Conservation (phyloP, 2,888 invertebrate species). For the Caenorhabditis plicata region DNA sequence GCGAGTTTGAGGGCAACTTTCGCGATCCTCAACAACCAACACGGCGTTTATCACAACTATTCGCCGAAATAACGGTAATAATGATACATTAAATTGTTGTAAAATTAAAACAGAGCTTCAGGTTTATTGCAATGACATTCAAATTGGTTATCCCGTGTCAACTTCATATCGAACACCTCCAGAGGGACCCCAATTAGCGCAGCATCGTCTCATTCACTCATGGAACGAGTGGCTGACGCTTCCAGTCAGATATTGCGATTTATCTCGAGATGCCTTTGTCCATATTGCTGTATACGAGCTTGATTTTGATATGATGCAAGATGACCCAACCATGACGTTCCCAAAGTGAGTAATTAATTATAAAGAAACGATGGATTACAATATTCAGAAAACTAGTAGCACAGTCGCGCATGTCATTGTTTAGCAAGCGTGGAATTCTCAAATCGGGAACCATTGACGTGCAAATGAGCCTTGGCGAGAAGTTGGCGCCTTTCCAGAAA, state of each 20-base stretch:
- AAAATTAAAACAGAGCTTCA: constrained; percentile 6
- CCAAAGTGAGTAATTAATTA: not conserved
- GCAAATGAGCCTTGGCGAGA: constrained; percentile 52
- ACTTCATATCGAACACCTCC: constrained; percentile 49
- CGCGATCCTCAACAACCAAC: constrained; percentile 37
- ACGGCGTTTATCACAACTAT: constrained; percentile 30
- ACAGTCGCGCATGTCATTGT: constrained; percentile 87
- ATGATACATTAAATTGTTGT: not conserved
- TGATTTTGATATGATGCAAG: constrained; percentile 11
- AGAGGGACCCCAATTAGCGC: constrained; percentile 16
- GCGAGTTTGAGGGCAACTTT: constrained; percentile 41
- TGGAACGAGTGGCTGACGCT: constrained; percentile 61
- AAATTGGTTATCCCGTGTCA: constrained; percentile 52
- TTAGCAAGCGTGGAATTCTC: constrained; percentile 90
- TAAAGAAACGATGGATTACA: not conserved
- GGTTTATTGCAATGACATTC: constrained; percentile 58
- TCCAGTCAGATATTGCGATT: constrained; percentile 57
- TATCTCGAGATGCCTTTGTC: constrained; percentile 57
- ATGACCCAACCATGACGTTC: no score
- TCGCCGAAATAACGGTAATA: constrained; percentile 34
- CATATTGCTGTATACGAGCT: constrained; percentile 58
- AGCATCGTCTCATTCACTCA: constrained; percentile 43
- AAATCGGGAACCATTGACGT: constrained; percentile 81
- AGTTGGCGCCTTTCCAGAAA: constrained; percentile 24
- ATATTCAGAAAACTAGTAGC: constrained; percentile 74